Evolutionary conservation across 2,888 invertebrate species (phyloP).

Genomic region (Tortrix viridana): DNA sequence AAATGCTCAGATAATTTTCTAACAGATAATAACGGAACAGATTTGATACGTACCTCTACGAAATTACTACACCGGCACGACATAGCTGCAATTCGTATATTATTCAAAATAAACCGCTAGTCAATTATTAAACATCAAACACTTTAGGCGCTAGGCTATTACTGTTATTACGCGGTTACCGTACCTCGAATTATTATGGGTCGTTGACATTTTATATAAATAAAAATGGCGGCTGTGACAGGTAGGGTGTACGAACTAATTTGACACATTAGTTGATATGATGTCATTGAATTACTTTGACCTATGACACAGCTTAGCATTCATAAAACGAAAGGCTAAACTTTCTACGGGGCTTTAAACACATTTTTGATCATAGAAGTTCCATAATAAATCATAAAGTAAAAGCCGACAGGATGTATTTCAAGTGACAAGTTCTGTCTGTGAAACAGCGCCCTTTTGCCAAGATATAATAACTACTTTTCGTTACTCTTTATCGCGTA

Average conservation of each 20-base stretch:
- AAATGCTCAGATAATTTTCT: too few species aligned
- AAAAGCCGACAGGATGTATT: constrained; percentile 5
- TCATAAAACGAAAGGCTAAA: not conserved
- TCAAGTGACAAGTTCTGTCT: constrained; percentile 11
- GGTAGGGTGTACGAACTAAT: too few species aligned
- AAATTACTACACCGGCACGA: constrained; percentile 2
- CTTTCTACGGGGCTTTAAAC: not conserved
- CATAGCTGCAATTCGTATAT: not conserved
- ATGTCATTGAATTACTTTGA: too few species aligned
- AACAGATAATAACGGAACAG: too few species aligned
- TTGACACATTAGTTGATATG: too few species aligned
- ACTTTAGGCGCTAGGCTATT: constrained; percentile 21
- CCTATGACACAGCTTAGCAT: too few species aligned
- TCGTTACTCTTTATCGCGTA: not conserved
- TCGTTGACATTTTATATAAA: constrained; percentile 31
- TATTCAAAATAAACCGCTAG: constrained; percentile 3
- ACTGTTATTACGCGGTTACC: constrained; percentile 30
- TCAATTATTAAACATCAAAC: constrained; percentile 22
- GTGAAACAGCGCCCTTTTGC: too few species aligned
- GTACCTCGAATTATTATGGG: constrained; percentile 29
- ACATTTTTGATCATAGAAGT: not conserved
- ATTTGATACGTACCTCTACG: too few species aligned
- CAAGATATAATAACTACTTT: too few species aligned
- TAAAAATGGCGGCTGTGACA: too few species aligned
- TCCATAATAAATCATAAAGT: constrained; percentile 18